These are phyloP conservation scores for Papilio polytes DNA, from an alignment of 1,140 invertebrate genomes.

Conservation along the genomic window DNA sequence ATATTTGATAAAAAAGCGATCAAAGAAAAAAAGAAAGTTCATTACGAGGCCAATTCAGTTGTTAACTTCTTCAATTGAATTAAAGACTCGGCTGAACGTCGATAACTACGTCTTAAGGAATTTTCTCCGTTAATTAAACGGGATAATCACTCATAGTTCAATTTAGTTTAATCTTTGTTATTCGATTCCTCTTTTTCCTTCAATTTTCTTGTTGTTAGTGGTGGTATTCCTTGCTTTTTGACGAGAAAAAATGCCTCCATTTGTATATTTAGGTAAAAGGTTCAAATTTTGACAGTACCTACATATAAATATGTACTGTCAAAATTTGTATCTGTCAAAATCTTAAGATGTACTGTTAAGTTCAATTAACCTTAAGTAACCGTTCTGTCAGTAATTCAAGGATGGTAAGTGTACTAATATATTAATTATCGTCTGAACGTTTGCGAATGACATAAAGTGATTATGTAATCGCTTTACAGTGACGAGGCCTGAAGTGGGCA, in stretches of 20 bases:
- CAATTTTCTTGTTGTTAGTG: not conserved
- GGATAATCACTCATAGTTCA: not conserved
- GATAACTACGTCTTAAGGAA: not conserved
- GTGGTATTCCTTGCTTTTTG: not conserved
- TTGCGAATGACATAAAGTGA: constrained; percentile 5
- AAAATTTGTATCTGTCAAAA: no score
- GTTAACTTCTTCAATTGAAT: constrained; percentile 23
- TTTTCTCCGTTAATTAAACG: not conserved
- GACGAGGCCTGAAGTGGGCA: constrained; percentile 39
- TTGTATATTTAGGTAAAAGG: no score
- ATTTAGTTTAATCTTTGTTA: not conserved
- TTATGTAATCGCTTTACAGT: constrained; percentile 18
- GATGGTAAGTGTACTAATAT: not conserved
- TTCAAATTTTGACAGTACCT: no score
- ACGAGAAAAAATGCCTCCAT: not conserved
- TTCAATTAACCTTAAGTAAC: not conserved
- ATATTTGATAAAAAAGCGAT: not conserved
- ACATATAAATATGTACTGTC: no score
- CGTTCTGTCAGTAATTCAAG: not conserved
- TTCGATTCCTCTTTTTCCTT: not conserved
- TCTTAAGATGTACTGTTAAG: no score
- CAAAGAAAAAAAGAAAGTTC: constrained; percentile 1
- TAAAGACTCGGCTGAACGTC: constrained; percentile 4
- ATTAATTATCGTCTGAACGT: constrained; percentile 7
- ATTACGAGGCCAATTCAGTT: constrained; percentile 12